A percentile compares a stretch with the other conserved stretches of the same genome.
These are phyloP conservation scores for Clangula hyemalis DNA, from an alignment of 2,797 vertebrate genomes.

Conservation along the genomic window DNA sequence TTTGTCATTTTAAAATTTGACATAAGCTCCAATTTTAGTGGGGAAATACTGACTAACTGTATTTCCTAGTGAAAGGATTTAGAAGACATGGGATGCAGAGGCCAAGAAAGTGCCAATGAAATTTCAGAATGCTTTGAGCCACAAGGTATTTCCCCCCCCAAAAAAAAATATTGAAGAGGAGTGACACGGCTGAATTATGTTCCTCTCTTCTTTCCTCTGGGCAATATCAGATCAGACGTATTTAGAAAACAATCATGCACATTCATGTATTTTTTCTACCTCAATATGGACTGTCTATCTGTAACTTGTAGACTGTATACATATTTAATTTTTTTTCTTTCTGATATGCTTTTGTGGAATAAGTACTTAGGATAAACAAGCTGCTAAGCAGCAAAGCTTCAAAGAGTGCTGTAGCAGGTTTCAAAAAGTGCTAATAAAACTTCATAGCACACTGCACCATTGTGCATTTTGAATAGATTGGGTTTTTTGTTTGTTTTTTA, in stretches of 20 bases:
- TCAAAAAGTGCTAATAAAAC: not conserved
- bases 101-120: not conserved
- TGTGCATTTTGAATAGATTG: not conserved
- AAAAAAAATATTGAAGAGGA: not conserved
- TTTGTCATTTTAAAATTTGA: constrained; percentile 17
- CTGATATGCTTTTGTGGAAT: not conserved
- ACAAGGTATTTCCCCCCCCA: not conserved
- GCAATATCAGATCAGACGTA: not conserved
- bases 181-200: not conserved
- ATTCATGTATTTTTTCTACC: not conserved
- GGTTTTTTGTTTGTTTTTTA: not conserved
- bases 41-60: not conserved
- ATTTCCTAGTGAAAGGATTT: constrained; percentile 1
- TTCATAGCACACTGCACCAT: not conserved
- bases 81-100: not conserved
- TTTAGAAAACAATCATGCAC: not conserved
- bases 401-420: not conserved
- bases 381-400: not conserved
- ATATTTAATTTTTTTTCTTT: not conserved
- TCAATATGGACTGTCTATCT: not conserved
- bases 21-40: not conserved
- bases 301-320: not conserved
- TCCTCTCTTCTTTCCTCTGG: not conserved
- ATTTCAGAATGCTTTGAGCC: not conserved
- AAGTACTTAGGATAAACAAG: not conserved